These are phyloP conservation scores for Hemaris fuciformis DNA, from an alignment of 2,888 invertebrate species.

Conservation along the genomic window DNA sequence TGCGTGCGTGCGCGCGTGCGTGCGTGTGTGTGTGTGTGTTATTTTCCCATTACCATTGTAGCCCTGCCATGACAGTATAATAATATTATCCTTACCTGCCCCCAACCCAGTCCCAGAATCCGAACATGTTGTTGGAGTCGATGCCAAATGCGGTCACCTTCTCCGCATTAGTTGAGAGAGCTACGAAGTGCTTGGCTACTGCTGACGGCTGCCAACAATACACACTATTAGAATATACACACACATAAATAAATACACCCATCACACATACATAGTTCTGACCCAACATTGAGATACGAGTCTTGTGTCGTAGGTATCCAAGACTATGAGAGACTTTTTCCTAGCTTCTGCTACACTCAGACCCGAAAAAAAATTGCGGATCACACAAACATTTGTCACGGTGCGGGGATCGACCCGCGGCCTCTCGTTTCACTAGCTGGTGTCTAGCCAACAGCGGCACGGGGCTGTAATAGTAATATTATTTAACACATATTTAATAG, in stretches of 20 bases:
- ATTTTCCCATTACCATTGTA: neutral
- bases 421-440: too few species aligned
- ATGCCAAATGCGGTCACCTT: slow-evolving; percentile 99
- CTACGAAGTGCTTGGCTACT: slow-evolving; percentile 99
- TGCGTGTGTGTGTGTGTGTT: too few species aligned
- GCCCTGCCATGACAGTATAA: too few species aligned
- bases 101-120: slow-evolving; percentile 99
- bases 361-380: too few species aligned
- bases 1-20: too few species aligned
- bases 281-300: neutral
- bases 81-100: slow-evolving; percentile 87
- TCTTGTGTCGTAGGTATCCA: neutral
- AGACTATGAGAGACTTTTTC: too few species aligned
- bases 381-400: too few species aligned
- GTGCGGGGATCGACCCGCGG: too few species aligned
- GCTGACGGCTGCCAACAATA: slow-evolving; percentile 82
- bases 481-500: too few species aligned
- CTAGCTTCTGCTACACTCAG: too few species aligned
- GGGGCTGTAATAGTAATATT: too few species aligned
- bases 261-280: neutral
- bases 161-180: slow-evolving; percentile 95
- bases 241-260: neutral
- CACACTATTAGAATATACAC: slow-evolving; percentile 8
- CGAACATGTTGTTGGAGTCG: slow-evolving; percentile 98
- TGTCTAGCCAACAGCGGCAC: too few species aligned